Evolutionary conservation across 2,888 invertebrate genomes (phyloP).

Genomic region (Meiosimyza decipiens): DNA sequence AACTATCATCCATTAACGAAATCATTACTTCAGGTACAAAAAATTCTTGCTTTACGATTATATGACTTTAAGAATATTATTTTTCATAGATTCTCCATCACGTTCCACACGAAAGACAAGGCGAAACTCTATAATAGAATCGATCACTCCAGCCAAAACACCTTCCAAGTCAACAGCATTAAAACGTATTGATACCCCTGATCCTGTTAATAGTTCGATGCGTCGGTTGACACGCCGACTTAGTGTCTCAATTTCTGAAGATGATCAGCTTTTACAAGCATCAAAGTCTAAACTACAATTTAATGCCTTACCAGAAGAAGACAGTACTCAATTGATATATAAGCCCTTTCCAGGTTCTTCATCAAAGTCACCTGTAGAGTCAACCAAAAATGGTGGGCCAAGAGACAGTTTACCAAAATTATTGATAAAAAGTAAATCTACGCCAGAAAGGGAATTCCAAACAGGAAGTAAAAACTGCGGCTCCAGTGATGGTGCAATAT

Average conservation of each 20-base stretch:
- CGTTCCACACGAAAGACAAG: slow-evolving; percentile 50
- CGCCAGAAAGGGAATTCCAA: slow-evolving; percentile 10
- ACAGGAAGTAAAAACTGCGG: not conserved
- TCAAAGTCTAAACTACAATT: slow-evolving; percentile 11
- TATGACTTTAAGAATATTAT: not conserved
- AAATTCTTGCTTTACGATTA: slow-evolving; percentile 14
- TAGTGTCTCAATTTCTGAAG: slow-evolving; percentile 44
- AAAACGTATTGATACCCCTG: slow-evolving; percentile 46
- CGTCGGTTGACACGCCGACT: slow-evolving; percentile 44
- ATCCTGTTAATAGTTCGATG: slow-evolving; percentile 46
- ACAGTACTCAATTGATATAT: not conserved
- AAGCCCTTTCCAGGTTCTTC: slow-evolving; percentile 43
- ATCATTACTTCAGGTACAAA: slow-evolving; percentile 39
- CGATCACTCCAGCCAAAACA: slow-evolving; percentile 46
- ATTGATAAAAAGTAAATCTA: not conserved
- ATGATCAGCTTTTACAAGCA: slow-evolving; percentile 40
- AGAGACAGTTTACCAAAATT: not conserved
- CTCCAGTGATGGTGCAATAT: slow-evolving; percentile 19
- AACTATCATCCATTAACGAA: slow-evolving; percentile 41
- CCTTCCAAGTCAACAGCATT: slow-evolving; percentile 37
- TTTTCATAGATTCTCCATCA: slow-evolving; percentile 46
- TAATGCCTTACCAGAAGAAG: slow-evolving; percentile 44
- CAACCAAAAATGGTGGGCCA: not conserved
- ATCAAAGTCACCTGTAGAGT: slow-evolving; percentile 46
- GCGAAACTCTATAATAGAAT: slow-evolving; percentile 48